Base-by-base conservation (phyloP, 2,797 vertebrate genomes). In the Pangasius djambal region DNA sequence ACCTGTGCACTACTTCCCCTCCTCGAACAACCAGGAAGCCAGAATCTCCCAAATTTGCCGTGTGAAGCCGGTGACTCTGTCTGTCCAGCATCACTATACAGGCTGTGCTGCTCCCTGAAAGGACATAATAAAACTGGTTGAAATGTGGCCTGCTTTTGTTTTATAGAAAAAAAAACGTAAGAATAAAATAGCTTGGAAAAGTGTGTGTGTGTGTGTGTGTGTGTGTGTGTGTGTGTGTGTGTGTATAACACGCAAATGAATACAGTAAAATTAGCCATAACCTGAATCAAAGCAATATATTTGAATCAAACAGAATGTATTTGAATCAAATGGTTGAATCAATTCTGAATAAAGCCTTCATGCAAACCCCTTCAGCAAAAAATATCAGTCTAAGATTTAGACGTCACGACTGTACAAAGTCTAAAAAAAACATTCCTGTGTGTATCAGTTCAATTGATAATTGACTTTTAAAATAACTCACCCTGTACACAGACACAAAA, bases 21-120 rank as follows among this genome's bases (percentile, higher is more conserved):
- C 96, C 98, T 74, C 99, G 96, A 63, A 99, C 98, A 25, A 99
- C 97, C 92, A 99, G 93, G 90, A 99, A 99, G 40, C 99, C 99
- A 0, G 99, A 99, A 89, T 99, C 99, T 10, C 99, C 98, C 91
- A 99, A 94, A 94, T 99, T 99, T 50, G 98, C 98, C 0, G 98
- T 99, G 93, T 99, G 98, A 90, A 99, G 95, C 93, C 93, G 97
- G 92, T 99, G 99, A 89, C 97, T 98, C 40, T 96, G 97, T 89
- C 99, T 96, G 95, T 99, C 99, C 94, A 99, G 92, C 88, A 98
- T 96, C 61, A 99, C 98, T 0, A 99, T 97, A 92, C 99, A 99
- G 3, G 99, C 99, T 0, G 99, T 99, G 93, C 99, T 99, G 95
- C 99, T 99, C 84, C 99, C 99, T 98, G 89, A 81, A 91, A 75